phyloP scores from a whole-genome alignment of 2,113 vertebrate genomes.

The Zosterops japonicus region DNA sequence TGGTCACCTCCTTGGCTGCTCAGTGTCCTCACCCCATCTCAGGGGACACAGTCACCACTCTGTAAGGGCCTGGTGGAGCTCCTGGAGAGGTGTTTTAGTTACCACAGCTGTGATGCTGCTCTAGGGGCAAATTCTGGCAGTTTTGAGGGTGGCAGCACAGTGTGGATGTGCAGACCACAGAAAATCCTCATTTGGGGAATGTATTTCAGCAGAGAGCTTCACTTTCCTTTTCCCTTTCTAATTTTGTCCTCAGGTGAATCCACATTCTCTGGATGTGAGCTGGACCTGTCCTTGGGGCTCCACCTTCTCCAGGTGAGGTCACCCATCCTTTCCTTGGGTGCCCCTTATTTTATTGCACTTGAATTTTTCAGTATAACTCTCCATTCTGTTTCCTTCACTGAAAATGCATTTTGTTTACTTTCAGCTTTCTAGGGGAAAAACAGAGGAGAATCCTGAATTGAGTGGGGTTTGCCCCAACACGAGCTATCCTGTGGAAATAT shows the following conservation, averaged over 20 bases:
- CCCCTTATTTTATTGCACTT: not conserved
- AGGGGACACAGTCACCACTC: not conserved
- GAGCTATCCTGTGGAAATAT: not conserved
- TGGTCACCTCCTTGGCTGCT: not conserved
- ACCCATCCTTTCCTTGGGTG: not conserved
- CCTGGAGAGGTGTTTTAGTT: not conserved
- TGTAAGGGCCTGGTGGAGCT: not conserved
- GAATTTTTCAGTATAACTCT: not conserved
- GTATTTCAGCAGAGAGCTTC: not conserved
- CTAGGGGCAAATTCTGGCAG: not conserved
- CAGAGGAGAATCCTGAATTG: not conserved
- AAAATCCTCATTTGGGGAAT: not conserved
- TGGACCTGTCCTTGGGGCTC: not conserved
- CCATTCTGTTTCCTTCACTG: not conserved
- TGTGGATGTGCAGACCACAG: not conserved
- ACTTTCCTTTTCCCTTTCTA: not conserved
- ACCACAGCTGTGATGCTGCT: not conserved
- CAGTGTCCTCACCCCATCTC: not conserved
- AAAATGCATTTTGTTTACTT: not conserved
- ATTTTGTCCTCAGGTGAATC: not conserved
- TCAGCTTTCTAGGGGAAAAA: not conserved
- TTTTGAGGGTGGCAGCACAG: not conserved
- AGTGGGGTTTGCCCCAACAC: not conserved
- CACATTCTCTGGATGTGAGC: not conserved
- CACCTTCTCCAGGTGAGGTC: not conserved